A percentile compares a stretch with the other conserved stretches of the same genome.
Evolutionary conservation across 2,888 invertebrate species (phyloP).

Genomic region (Pherbina coryleti): DNA sequence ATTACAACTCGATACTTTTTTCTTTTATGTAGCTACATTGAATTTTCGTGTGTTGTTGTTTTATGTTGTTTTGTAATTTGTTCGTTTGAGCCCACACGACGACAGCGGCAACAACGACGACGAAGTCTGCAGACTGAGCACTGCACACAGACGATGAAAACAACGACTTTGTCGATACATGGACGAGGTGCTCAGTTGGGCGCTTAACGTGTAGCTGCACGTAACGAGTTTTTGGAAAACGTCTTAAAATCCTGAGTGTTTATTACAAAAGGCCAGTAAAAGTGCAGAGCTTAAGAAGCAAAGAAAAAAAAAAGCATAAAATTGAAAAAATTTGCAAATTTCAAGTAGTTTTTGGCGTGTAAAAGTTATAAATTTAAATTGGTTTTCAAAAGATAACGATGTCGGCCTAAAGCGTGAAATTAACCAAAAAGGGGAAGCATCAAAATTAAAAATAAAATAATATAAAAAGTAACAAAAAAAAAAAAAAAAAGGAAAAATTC

Average conservation of each 20-base stretch:
- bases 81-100: neutral
- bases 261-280: neutral
- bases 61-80: neutral
- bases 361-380: too few species aligned
- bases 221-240: constrained; percentile 19
- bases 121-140: neutral
- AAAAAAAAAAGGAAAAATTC: too few species aligned
- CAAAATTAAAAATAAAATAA: neutral
- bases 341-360: too few species aligned
- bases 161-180: neutral
- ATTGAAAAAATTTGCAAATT: too few species aligned
- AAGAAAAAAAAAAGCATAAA: neutral
- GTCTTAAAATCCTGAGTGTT: neutral
- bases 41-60: neutral
- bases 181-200: constrained; percentile 22
- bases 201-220: constrained; percentile 32
- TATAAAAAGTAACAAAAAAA: too few species aligned
- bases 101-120: neutral
- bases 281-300: neutral
- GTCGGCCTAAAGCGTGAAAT: neutral
- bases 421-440: neutral
- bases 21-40: neutral
- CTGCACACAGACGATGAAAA: neutral
- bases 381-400: neutral
- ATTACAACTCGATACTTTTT: neutral